phyloP scores from a whole-genome alignment of 2,797 vertebrate genomes.

The Rhabdophis nuchalis region DNA sequence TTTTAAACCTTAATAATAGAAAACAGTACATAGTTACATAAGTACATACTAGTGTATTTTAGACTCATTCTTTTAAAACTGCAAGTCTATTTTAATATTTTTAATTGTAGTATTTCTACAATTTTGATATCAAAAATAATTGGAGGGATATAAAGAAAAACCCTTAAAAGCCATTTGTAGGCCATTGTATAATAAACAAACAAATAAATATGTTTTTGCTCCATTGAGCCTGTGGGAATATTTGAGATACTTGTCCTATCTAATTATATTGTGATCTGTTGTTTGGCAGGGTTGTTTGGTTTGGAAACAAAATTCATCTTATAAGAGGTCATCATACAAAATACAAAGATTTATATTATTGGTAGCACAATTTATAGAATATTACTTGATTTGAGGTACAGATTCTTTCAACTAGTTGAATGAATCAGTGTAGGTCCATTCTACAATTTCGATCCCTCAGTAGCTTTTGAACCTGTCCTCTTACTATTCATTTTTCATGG shows the following conservation, averaged over 20 bases:
- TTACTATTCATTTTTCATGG: not conserved
- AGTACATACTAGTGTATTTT: not conserved
- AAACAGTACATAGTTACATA: not conserved
- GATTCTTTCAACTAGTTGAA: not conserved
- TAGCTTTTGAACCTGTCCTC: not conserved
- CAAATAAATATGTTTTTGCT: not conserved
- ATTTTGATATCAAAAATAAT: not conserved
- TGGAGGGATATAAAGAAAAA: not conserved
- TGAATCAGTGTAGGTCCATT: not conserved
- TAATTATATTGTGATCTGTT: not conserved
- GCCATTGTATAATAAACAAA: not conserved
- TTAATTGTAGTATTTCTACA: not conserved
- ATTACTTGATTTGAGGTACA: not conserved
- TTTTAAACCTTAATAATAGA: not conserved
- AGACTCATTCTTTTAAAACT: not conserved
- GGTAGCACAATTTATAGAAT: not conserved
- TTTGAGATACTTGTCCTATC: not conserved
- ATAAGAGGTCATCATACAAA: not conserved
- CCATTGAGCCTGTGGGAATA: not conserved
- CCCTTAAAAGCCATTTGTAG: not conserved
- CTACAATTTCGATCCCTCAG: not conserved
- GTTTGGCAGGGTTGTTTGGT: not conserved
- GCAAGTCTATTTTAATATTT: not conserved
- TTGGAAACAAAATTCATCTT: not conserved
- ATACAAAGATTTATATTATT: not conserved